Evolutionary conservation across 1,140 invertebrate species (phyloP).

Genomic region (Pygmarrhopalites habei): DNA sequence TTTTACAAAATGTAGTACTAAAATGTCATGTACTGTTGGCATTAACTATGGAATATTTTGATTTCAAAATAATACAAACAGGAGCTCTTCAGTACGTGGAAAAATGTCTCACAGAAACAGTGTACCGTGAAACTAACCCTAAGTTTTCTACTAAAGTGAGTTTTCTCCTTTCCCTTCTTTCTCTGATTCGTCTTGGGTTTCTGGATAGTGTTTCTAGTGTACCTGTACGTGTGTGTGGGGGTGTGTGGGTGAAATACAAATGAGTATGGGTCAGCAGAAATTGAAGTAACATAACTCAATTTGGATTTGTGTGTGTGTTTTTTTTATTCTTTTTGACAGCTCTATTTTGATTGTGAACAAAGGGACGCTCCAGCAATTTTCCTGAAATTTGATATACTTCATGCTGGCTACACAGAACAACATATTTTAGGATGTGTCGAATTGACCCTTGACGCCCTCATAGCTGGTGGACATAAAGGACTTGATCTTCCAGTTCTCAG

Average conservation of each 20-base stretch:
- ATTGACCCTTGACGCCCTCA: neutral
- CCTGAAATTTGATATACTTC: constrained; percentile 12
- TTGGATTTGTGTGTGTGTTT: too few relatives aligned
- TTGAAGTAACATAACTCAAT: too few relatives aligned
- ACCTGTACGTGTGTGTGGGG: too few relatives aligned
- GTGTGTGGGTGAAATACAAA: too few relatives aligned
- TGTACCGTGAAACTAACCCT: constrained; percentile 5
- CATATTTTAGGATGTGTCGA: constrained; percentile 8
- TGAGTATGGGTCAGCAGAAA: too few relatives aligned
- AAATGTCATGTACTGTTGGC: too few relatives aligned
- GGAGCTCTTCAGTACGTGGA: neutral
- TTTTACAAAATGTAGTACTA: too few relatives aligned
- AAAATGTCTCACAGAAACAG: constrained; percentile 9
- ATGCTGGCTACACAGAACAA: neutral
- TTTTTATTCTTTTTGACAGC: neutral
- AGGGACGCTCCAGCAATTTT: constrained; percentile 9
- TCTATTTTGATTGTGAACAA: constrained; percentile 5
- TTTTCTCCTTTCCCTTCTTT: too few relatives aligned
- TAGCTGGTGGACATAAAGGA: constrained; percentile 8
- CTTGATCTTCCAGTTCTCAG: constrained; percentile 7
- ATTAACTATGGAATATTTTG: too few relatives aligned
- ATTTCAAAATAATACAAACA: too few relatives aligned
- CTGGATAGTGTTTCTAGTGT: too few relatives aligned
- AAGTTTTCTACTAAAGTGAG: constrained; percentile 12
- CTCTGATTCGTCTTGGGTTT: too few relatives aligned